Conservation (phyloP, 2,797 vertebrate species). For the Salarias fasciatus region DNA sequence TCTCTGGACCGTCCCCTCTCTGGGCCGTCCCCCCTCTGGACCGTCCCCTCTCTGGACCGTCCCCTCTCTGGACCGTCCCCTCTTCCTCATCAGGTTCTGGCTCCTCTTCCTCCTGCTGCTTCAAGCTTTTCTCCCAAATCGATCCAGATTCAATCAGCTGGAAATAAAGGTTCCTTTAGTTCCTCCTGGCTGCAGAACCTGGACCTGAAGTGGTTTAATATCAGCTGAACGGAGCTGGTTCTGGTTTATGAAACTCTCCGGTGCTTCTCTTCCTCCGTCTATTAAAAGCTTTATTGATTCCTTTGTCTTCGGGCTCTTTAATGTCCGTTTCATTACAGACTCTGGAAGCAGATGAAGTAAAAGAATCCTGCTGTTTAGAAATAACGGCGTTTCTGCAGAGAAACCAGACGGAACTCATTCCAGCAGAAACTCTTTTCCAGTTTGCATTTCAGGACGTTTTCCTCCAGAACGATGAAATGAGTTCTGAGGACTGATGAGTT, state of each 20-base stretch:
- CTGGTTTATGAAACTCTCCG: constrained; percentile 6
- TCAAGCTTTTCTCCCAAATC: no score
- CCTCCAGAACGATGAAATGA: neutral
- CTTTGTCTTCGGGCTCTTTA: constrained; percentile 17
- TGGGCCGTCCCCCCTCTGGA: no score
- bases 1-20: no score
- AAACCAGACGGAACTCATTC: constrained; percentile 20
- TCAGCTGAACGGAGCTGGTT: neutral
- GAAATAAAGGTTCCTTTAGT: no score
- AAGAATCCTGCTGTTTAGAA: constrained; percentile 1
- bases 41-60: no score
- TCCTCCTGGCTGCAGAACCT: no score
- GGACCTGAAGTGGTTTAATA: no score
- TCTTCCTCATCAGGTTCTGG: no score
- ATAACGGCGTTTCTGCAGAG: constrained; percentile 7
- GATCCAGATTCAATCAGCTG: no score
- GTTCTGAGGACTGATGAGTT: neutral
- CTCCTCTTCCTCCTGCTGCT: no score
- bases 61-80: no score
- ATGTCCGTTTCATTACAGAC: constrained; percentile 32
- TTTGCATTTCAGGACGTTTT: constrained; percentile 10
- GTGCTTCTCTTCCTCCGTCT: constrained; percentile 6
- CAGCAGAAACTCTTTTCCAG: neutral
- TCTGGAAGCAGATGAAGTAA: constrained; percentile 15
- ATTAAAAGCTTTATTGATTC: constrained; percentile 1